Conservation (phyloP, 2,113 vertebrate genomes). For the Pan troglodytes region DNA sequence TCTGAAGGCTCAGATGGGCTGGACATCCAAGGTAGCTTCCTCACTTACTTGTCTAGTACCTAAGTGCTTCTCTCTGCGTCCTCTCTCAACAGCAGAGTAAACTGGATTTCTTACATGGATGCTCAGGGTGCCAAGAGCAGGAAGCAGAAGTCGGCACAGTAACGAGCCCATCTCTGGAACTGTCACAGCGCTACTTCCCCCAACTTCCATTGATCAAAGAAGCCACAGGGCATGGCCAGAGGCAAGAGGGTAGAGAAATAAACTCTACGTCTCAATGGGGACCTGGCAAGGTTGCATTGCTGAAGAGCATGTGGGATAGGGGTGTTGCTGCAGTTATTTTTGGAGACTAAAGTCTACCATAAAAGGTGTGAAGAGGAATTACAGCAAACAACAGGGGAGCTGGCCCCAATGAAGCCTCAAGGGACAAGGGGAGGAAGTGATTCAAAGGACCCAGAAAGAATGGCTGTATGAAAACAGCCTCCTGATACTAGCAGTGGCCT, state of each 20-base stretch:
- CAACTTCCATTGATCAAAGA: neutral
- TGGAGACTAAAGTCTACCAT: neutral
- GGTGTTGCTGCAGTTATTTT: neutral
- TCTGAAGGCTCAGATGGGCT: neutral
- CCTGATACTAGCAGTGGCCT: neutral
- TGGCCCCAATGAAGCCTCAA: neutral
- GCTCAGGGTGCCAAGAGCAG: neutral
- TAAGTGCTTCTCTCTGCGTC: neutral
- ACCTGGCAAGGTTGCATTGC: neutral
- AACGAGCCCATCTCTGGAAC: neutral
- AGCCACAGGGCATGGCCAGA: neutral
- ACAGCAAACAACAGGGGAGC: neutral
- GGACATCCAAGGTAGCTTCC: neutral
- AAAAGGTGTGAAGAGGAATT: neutral
- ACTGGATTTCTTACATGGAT: neutral
- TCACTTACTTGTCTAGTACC: neutral
- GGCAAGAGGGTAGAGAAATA: neutral
- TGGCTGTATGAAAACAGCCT: neutral
- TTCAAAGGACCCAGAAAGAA: neutral
- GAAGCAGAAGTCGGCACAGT: neutral
- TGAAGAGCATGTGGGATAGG: neutral
- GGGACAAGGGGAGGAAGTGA: neutral
- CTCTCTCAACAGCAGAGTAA: neutral
- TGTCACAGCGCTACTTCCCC: neutral
- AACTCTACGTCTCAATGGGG: neutral